A percentile compares a stretch with the other conserved stretches of the same genome.
phyloP scores from a whole-genome alignment of 2,888 invertebrate genomes.

The Stenchaetothrips biformis region DNA sequence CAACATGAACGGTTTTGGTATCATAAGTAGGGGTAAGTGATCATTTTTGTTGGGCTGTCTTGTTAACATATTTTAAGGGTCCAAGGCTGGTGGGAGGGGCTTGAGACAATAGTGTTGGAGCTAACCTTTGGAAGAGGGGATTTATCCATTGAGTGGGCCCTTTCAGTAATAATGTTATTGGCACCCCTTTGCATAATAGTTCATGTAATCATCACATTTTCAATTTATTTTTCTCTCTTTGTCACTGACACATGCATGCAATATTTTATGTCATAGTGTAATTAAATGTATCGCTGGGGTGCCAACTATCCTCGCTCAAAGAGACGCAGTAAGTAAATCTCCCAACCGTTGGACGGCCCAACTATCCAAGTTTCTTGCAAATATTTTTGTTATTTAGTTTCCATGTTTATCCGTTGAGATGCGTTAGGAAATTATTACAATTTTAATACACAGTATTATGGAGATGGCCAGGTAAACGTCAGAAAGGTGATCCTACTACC shows the following conservation, averaged over 20 bases:
- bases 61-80: slow-evolving; percentile 2
- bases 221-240: neutral
- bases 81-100: slow-evolving; percentile 16
- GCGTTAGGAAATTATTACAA: neutral
- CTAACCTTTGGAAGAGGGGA: slow-evolving; percentile 5
- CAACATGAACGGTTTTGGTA: neutral
- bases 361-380: neutral
- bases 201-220: neutral
- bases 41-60: slow-evolving; percentile 3
- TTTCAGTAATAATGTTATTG: neutral
- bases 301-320: neutral
- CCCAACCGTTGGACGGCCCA: slow-evolving; percentile 13
- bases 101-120: slow-evolving; percentile 24
- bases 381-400: slow-evolving; percentile 10
- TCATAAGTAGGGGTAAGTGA: slow-evolving; percentile 11
- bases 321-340: neutral
- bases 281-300: neutral
- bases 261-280: no score
- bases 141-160: neutral
- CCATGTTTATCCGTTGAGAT: neutral
- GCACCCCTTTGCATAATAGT: neutral
- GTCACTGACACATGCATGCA: no score
- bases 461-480: neutral
- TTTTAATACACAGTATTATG: slow-evolving; percentile 6
- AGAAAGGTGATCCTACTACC: slow-evolving; percentile 15